phyloP scores from a whole-genome alignment of 1,140 invertebrate species.

The Theocolax elegans region DNA sequence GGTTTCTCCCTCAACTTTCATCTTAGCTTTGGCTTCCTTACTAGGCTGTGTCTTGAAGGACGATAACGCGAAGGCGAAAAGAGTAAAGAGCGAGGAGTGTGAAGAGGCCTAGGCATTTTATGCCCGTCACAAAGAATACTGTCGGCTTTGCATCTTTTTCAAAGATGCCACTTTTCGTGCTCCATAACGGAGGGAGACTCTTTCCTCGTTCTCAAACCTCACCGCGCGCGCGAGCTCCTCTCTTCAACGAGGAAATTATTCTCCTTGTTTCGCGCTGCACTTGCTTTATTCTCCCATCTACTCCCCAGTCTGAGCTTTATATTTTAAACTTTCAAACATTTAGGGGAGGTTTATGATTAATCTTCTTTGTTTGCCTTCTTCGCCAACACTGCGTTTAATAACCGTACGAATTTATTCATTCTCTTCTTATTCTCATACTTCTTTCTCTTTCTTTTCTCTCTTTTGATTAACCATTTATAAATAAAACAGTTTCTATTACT shows the following conservation, averaged over 20 bases:
- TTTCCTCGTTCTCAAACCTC: constrained; percentile 45
- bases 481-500: not conserved
- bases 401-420: not conserved
- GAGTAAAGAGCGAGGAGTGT: constrained; percentile 58
- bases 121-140: constrained; percentile 63
- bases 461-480: constrained; percentile 9
- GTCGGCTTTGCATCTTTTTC: constrained; percentile 66
- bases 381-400: constrained; percentile 16
- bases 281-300: constrained; percentile 34
- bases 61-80: constrained; percentile 38
- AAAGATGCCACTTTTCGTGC: constrained; percentile 61
- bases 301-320: constrained; percentile 5
- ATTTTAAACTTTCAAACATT: constrained; percentile 40
- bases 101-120: constrained; percentile 60
- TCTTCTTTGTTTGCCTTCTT: constrained; percentile 33
- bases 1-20: not conserved
- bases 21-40: not conserved
- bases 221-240: not conserved
- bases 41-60: constrained; percentile 33
- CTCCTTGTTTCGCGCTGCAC: constrained; percentile 39
- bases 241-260: constrained; percentile 34
- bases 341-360: constrained; percentile 33
- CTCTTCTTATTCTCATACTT: not conserved
- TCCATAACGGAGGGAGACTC: constrained; percentile 32
- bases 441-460: too few relatives aligned